Conservation (phyloP, 2,113 vertebrate species). For the Varanus komodoensis region DNA sequence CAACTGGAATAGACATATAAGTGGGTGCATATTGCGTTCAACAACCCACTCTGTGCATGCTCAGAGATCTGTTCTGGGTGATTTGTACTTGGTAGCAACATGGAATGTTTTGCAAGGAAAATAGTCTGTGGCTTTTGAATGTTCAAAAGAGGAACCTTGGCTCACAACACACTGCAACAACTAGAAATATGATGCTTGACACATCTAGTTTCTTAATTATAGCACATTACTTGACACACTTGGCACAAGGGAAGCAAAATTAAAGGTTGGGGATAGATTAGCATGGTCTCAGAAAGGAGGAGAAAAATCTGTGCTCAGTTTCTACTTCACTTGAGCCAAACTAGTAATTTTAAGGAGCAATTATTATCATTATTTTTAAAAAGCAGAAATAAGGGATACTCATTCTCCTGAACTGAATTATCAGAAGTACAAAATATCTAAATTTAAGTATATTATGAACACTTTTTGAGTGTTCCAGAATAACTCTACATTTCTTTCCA, state of each 20-base stretch:
- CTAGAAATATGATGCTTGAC: conserved; percentile 6
- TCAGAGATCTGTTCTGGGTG: too few species aligned
- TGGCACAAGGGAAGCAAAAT: conserved; percentile 33
- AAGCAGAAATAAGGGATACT: neutral
- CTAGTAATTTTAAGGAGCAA: conserved; percentile 25
- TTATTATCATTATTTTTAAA: neutral
- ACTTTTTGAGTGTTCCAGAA: neutral
- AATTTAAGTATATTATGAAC: neutral
- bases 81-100: too few species aligned
- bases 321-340: conserved; percentile 7
- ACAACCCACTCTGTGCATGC: too few species aligned
- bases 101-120: too few species aligned
- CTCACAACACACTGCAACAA: neutral
- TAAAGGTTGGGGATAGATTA: conserved; percentile 16
- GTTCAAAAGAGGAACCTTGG: too few species aligned
- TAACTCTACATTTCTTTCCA: neutral
- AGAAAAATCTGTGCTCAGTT: neutral
- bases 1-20: neutral
- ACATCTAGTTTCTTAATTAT: conserved; percentile 37
- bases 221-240: neutral
- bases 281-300: neutral
- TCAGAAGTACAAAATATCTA: neutral
- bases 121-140: too few species aligned
- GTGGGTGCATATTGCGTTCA: neutral
- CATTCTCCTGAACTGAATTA: neutral